Evolutionary conservation across 2,888 invertebrate species (phyloP).

Genomic region (Bellardia bayeri): DNA sequence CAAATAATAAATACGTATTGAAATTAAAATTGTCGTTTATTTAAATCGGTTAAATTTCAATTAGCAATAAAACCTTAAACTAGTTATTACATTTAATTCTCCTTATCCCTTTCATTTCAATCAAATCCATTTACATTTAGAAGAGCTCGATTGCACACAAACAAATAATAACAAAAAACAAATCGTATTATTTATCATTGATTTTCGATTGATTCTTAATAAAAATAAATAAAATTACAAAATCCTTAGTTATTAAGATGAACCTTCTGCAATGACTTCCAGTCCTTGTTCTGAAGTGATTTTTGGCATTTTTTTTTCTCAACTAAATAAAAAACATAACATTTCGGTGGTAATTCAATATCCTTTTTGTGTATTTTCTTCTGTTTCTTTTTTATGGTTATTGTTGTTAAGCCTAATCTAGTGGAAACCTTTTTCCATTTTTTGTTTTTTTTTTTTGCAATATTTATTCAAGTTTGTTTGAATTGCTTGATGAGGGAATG

Average conservation of each 20-base stretch:
- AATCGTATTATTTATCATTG: conserved; percentile 11
- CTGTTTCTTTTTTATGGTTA: conserved; percentile 43
- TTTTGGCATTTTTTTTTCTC: conserved; percentile 4
- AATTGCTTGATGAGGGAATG: neutral
- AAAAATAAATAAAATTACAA: conserved; percentile 14
- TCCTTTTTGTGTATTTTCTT: conserved; percentile 36
- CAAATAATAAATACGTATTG: neutral
- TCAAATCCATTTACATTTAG: conserved; percentile 8
- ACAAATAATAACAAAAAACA: neutral
- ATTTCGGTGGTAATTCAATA: conserved; percentile 56
- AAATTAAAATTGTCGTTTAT: neutral
- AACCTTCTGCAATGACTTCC: conserved; percentile 35
- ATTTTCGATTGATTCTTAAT: conserved; percentile 1
- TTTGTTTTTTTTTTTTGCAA: neutral
- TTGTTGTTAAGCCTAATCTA: conserved; percentile 51
- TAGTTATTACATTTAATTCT: neutral
- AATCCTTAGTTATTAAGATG: conserved; percentile 11
- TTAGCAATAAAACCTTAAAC: neutral
- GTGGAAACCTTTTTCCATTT: conserved; percentile 43
- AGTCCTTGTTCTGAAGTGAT: conserved; percentile 23
- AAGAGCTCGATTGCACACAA: neutral
- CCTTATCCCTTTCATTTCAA: neutral
- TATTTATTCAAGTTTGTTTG: conserved; percentile 9
- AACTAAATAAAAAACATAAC: conserved; percentile 50
- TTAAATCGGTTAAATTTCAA: neutral